Evolutionary conservation across 1,140 invertebrate species (phyloP).

Genomic region (Catajapyx aquilonaris): DNA sequence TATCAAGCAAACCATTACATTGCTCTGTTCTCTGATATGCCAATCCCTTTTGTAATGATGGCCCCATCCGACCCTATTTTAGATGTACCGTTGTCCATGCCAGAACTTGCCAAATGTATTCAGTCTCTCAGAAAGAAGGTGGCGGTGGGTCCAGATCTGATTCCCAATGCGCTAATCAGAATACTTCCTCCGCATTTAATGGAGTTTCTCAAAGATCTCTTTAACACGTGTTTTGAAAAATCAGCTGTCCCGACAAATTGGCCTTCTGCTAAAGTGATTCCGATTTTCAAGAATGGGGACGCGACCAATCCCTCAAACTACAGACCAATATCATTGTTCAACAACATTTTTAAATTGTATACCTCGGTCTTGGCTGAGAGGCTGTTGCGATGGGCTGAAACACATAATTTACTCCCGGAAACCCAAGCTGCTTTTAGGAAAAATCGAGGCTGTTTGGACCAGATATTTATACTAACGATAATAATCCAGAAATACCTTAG

Average conservation of each 20-base stretch:
- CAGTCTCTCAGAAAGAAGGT: no score
- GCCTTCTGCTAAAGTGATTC: neutral
- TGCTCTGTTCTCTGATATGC: no score
- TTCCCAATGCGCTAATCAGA: no score
- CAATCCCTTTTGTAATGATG: no score
- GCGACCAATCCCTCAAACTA: conserved; percentile 1
- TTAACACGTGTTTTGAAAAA: no score
- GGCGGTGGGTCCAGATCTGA: no score
- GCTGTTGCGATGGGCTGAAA: neutral
- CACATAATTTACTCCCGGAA: neutral
- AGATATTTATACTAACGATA: conserved; percentile 5
- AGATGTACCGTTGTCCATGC: no score
- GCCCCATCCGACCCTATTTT: no score
- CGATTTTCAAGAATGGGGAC: neutral
- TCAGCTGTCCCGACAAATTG: neutral
- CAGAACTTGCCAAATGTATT: no score
- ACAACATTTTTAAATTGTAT: conserved; percentile 2
- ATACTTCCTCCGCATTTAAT: no score
- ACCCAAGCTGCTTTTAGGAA: conserved; percentile 5
- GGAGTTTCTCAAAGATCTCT: no score
- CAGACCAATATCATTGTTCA: conserved; percentile 1
- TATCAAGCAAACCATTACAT: no score
- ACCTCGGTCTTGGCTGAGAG: conserved; percentile 1
- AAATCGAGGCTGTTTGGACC: neutral
- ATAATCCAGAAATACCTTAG: neutral